Evolutionary conservation across 2,113 vertebrate genomes (phyloP).

Genomic region (Heterotis niloticus): DNA sequence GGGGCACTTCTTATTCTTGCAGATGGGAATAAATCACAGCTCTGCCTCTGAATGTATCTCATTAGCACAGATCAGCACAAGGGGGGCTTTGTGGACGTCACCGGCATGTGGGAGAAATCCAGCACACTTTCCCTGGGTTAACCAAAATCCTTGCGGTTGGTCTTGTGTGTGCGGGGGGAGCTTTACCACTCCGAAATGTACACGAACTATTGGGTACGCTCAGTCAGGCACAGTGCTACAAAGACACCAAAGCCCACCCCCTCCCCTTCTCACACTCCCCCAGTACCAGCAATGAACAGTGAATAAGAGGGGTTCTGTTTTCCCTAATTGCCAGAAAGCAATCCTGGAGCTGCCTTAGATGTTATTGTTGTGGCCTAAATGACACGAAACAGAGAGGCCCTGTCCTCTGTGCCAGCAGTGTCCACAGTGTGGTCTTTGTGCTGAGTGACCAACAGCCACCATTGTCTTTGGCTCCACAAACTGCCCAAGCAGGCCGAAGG

Average conservation of each 20-base stretch:
- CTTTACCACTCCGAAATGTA: neutral
- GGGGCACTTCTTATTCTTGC: neutral
- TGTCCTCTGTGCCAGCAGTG: slow-evolving; percentile 36
- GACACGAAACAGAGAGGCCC: slow-evolving; percentile 43
- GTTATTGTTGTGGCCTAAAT: slow-evolving; percentile 40
- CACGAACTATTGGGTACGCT: neutral
- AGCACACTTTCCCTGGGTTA: neutral
- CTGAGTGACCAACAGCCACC: slow-evolving; percentile 33
- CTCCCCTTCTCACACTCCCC: neutral
- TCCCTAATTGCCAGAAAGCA: slow-evolving; percentile 33
- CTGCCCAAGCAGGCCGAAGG: neutral
- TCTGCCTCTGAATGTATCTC: slow-evolving; percentile 2
- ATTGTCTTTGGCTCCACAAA: slow-evolving; percentile 21
- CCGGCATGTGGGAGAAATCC: slow-evolving; percentile 1
- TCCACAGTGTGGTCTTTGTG: slow-evolving; percentile 42
- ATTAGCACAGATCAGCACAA: slow-evolving; percentile 5
- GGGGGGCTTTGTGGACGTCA: slow-evolving; percentile 14
- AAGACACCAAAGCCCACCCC: neutral
- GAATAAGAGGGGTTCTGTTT: slow-evolving; percentile 12
- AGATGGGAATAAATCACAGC: slow-evolving; percentile 9
- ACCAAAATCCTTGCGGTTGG: neutral
- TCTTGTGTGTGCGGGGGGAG: neutral
- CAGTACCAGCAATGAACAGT: slow-evolving; percentile 7
- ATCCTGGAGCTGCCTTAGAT: slow-evolving; percentile 32
- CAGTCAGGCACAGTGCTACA: neutral